Percentiles rank a stretch among this genome's conserved stretches.
These are phyloP conservation scores for Idaea aversata DNA, from an alignment of 2,888 invertebrate species.

Conservation along the genomic window DNA sequence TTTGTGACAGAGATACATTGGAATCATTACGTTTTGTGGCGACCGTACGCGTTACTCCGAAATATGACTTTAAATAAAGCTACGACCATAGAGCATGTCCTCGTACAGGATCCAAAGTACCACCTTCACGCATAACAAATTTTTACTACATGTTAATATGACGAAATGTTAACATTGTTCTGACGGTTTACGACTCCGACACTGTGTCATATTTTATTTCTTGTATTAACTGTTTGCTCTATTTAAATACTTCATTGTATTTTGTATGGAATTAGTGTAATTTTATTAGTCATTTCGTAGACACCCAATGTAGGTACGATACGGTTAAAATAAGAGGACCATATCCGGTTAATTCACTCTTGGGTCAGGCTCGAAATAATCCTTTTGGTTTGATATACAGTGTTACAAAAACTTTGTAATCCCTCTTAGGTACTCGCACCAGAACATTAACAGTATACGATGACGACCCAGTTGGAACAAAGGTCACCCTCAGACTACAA, in stretches of 20 bases:
- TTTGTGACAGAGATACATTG: conserved; percentile 67
- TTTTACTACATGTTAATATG: conserved; percentile 26
- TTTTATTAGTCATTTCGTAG: not conserved
- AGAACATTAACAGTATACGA: no score
- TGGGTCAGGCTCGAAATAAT: no score
- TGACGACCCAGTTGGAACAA: no score
- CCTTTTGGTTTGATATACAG: no score
- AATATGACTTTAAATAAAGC: conserved; percentile 47
- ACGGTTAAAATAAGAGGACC: not conserved
- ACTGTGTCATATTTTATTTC: conserved; percentile 3
- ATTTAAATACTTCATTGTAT: not conserved
- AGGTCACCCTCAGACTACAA: no score
- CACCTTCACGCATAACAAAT: conserved; percentile 26
- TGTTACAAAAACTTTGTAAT: no score
- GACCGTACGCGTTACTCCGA: conserved; percentile 42
- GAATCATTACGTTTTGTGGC: conserved; percentile 63
- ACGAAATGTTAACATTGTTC: conserved; percentile 21
- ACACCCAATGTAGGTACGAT: not conserved
- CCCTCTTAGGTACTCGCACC: no score
- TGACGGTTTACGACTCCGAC: conserved; percentile 17
- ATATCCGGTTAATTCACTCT: not conserved
- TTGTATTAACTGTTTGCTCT: not conserved
- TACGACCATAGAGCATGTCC: conserved; percentile 17
- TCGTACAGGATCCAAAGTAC: conserved; percentile 18
- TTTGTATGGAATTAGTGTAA: not conserved